Percentiles rank a stretch among this genome's conserved stretches.
phyloP scores from a whole-genome alignment of 2,797 vertebrate species.

The Stomatorhinus walkeri region DNA sequence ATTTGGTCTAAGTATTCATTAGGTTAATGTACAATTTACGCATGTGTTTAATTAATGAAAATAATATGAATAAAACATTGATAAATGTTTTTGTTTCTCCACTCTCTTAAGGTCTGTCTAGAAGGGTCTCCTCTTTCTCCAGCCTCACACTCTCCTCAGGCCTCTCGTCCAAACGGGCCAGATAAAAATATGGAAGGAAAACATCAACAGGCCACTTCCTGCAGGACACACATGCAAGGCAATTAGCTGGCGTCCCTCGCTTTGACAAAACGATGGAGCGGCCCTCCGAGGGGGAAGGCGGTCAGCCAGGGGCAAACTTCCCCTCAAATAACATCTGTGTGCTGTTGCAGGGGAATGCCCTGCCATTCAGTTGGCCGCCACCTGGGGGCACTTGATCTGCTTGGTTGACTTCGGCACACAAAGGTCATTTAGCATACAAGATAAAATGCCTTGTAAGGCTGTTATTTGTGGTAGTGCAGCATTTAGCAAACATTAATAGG shows the following conservation, averaged over 20 bases:
- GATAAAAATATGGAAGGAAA: not conserved
- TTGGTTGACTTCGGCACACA: not conserved
- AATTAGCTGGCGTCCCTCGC: not conserved
- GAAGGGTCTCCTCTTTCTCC: not conserved
- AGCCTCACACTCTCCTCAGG: not conserved
- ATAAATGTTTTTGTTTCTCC: not conserved
- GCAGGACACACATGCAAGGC: not conserved
- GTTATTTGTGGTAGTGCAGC: not conserved
- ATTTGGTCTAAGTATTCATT: not conserved
- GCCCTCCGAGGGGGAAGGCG: not conserved
- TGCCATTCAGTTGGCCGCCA: not conserved
- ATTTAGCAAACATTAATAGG: not conserved
- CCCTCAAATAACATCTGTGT: not conserved
- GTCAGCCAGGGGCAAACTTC: not conserved
- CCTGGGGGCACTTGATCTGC: not conserved
- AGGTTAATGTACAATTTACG: not conserved
- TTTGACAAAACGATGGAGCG: not conserved
- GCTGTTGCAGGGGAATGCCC: not conserved
- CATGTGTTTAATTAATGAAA: not conserved
- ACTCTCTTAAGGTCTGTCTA: not conserved
- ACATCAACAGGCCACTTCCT: slow-evolving; percentile 1
- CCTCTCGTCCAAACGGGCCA: not conserved
- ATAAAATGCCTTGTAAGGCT: not conserved
- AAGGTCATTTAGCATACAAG: not conserved
- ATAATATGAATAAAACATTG: not conserved